phyloP scores from a whole-genome alignment of 2,113 vertebrate genomes.

The Falcunculus frontatus region DNA sequence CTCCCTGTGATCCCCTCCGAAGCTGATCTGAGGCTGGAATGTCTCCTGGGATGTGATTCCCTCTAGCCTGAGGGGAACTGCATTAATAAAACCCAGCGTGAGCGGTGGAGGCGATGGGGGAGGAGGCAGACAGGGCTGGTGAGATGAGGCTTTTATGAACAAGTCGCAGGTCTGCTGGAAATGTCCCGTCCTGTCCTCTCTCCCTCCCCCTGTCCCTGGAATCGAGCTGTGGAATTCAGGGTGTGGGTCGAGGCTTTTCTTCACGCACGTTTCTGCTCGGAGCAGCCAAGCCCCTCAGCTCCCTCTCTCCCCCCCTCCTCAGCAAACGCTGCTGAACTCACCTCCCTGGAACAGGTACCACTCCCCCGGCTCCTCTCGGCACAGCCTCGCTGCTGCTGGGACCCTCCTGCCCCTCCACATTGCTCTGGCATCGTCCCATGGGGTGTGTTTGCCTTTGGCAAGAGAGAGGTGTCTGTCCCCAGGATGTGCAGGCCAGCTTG shows the following conservation, averaged over 20 bases:
- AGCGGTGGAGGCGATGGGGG: not conserved
- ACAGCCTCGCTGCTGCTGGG: not conserved
- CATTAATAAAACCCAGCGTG: not conserved
- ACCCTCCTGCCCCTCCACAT: not conserved
- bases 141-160: not conserved
- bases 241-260: not conserved
- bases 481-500: not conserved
- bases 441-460: accelerated
- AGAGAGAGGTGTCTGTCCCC: not conserved
- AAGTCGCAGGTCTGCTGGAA: constrained; percentile 1
- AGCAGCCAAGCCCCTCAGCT: not conserved
- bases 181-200: constrained; percentile 30
- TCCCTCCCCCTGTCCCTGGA: constrained; percentile 9
- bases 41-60: constrained; percentile 48
- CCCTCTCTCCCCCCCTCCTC: not conserved
- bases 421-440: not conserved
- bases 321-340: not conserved
- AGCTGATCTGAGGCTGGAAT: constrained; percentile 36
- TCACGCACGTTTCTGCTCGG: not conserved
- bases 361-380: not conserved
- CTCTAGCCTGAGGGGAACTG: constrained; percentile 36
- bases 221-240: constrained; percentile 36
- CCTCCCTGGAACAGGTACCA: not conserved
- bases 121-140: constrained; percentile 10
- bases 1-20: constrained; percentile 31